Evolutionary conservation across 2,888 invertebrate species (phyloP).

Genomic region (Keiferia lycopersicella): DNA sequence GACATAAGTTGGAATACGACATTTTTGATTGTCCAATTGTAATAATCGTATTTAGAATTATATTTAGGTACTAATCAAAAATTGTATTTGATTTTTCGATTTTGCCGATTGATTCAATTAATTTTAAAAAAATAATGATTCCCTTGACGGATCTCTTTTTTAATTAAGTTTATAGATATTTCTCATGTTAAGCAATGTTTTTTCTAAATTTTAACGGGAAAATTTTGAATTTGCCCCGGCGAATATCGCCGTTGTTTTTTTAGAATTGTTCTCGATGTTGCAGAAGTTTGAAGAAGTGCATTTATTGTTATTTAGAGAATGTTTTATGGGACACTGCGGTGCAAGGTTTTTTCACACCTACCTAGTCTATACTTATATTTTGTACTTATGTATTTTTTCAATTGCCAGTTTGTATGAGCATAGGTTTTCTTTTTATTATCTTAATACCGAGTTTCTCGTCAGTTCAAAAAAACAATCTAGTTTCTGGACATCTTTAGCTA

Average conservation of each 20-base stretch:
- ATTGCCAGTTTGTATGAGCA: no score
- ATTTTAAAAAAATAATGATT: conserved; percentile 36
- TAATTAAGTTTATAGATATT: conserved; percentile 35
- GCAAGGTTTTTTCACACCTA: background rate
- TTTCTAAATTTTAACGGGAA: conserved; percentile 52
- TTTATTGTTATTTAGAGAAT: conserved; percentile 43
- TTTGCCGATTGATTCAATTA: conserved; percentile 33
- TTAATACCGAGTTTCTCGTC: no score
- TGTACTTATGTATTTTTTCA: no score
- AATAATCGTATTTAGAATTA: conserved; percentile 31
- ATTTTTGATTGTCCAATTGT: conserved; percentile 55
- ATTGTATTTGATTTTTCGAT: conserved; percentile 34
- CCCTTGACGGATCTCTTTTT: conserved; percentile 50
- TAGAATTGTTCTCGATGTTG: conserved; percentile 38
- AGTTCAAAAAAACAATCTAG: no score
- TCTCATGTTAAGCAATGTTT: conserved; percentile 34
- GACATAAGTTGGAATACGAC: conserved; percentile 47
- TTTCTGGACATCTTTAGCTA: no score
- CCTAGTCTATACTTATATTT: no score
- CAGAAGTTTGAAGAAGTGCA: conserved; percentile 36
- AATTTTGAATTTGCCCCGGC: conserved; percentile 60
- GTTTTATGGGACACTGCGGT: conserved; percentile 28
- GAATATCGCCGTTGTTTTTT: conserved; percentile 44
- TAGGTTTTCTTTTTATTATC: no score
- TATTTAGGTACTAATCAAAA: conserved; percentile 27